Percentiles rank a stretch among this genome's conserved stretches.
Evolutionary conservation across 2,888 invertebrate genomes (phyloP).

Genomic region (Hydriomena furcata): DNA sequence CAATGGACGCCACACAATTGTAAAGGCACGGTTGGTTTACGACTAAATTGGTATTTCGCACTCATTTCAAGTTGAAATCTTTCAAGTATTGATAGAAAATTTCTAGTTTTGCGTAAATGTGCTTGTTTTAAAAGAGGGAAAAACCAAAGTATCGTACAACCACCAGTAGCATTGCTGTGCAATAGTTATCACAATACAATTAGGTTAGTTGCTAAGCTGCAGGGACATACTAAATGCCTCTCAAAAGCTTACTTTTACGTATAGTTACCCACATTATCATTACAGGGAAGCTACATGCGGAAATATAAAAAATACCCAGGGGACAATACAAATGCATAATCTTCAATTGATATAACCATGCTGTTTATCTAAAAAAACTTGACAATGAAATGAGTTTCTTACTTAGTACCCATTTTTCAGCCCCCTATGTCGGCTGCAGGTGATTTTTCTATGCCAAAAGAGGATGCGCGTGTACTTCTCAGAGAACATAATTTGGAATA

Average conservation of each 20-base stretch:
- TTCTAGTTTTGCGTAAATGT: neutral
- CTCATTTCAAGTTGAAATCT: too few species aligned
- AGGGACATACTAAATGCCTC: constrained; percentile 23
- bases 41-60: constrained; percentile 24
- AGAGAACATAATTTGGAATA: constrained; percentile 32
- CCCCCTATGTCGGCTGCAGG: constrained; percentile 17
- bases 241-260: constrained; percentile 26
- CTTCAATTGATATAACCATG: constrained; percentile 27
- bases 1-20: constrained; percentile 46
- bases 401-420: constrained; percentile 33
- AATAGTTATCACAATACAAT: constrained; percentile 51
- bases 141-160: constrained; percentile 43
- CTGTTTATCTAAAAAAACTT: constrained; percentile 30
- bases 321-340: constrained; percentile 26
- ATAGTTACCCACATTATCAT: constrained; percentile 22
- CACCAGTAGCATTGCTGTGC: constrained; percentile 49
- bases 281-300: constrained; percentile 47
- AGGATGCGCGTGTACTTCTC: constrained; percentile 10
- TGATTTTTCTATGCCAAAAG: constrained; percentile 31
- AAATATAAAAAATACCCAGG: constrained; percentile 39
- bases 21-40: constrained; percentile 34
- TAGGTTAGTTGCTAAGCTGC: constrained; percentile 58
- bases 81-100: too few species aligned
- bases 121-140: constrained; percentile 19
- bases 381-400: constrained; percentile 24